A percentile compares a stretch with the other conserved stretches of the same genome.
phyloP scores from a whole-genome alignment of 2,113 vertebrate genomes.

The Entomyzon cyanotis region DNA sequence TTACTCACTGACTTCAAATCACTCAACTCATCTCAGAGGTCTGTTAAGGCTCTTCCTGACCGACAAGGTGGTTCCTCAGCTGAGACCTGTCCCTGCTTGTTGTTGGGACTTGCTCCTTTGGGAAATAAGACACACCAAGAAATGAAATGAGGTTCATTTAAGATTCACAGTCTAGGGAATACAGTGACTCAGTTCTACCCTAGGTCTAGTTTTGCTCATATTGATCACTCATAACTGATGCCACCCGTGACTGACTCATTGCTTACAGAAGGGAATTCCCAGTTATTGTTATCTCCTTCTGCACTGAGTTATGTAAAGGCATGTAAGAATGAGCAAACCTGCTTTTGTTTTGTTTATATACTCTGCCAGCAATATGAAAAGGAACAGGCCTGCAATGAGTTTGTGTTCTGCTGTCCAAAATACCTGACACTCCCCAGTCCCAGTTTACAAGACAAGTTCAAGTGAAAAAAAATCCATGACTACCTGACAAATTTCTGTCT shows the following conservation, averaged over 20 bases:
- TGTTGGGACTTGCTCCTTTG: neutral
- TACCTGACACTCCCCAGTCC: neutral
- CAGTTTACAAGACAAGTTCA: neutral
- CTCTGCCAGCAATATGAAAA: neutral
- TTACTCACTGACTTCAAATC: neutral
- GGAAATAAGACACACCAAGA: neutral
- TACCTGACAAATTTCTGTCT: neutral
- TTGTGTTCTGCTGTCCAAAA: neutral
- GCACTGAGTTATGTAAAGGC: rapidly evolving
- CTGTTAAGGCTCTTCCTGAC: neutral
- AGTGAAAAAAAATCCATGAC: neutral
- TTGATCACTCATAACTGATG: neutral
- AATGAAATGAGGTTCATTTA: neutral
- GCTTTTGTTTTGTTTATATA: neutral
- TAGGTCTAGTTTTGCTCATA: neutral
- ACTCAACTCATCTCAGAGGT: neutral
- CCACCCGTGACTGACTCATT: neutral
- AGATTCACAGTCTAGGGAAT: neutral
- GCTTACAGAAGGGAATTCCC: neutral
- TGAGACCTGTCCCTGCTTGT: neutral
- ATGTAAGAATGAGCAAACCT: neutral
- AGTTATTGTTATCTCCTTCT: neutral
- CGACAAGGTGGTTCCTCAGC: neutral
- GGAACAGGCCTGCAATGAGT: neutral
- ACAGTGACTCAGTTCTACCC: neutral